Evolutionary conservation across 2,113 vertebrate genomes (phyloP).

Genomic region (Naja naja): DNA sequence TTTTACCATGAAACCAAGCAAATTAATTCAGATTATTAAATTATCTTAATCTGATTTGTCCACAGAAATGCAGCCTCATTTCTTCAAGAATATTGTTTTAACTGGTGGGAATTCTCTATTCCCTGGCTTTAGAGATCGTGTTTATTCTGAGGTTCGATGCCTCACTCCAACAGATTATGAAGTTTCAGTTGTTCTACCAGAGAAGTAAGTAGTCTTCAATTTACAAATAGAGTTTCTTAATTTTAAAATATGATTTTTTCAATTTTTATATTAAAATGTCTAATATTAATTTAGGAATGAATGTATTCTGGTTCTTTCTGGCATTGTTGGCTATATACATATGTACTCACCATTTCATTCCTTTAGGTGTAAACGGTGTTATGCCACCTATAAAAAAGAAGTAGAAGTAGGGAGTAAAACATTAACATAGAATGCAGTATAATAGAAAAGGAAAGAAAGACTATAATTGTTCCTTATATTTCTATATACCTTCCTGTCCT

Average conservation of each 20-base stretch:
- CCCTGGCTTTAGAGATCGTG: constrained; percentile 88
- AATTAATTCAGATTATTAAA: background rate
- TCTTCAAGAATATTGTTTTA: constrained; percentile 95
- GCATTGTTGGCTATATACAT: background rate
- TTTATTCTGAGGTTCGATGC: constrained; percentile 90
- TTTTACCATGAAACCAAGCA: background rate
- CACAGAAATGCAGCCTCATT: constrained; percentile 97
- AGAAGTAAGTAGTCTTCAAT: constrained; percentile 80
- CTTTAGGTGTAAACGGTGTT: background rate
- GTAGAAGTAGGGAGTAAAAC: background rate
- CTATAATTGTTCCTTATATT: background rate
- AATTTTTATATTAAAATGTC: background rate
- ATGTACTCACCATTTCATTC: background rate
- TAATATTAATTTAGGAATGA: background rate
- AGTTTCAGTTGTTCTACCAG: constrained; percentile 84
- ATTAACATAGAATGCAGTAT: background rate
- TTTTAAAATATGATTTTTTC: background rate
- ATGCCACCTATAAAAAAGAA: background rate
- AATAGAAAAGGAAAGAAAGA: background rate
- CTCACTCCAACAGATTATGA: constrained; percentile 90
- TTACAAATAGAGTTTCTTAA: background rate
- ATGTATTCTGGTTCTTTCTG: background rate
- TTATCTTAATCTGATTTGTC: constrained; percentile 36
- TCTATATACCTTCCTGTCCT: background rate
- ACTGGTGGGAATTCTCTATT: constrained; percentile 92